Evolutionary conservation across 1,140 invertebrate genomes (phyloP), one percentile per base, ranked within the genome.

Genomic region (Trachelipus rathkii): DNA sequence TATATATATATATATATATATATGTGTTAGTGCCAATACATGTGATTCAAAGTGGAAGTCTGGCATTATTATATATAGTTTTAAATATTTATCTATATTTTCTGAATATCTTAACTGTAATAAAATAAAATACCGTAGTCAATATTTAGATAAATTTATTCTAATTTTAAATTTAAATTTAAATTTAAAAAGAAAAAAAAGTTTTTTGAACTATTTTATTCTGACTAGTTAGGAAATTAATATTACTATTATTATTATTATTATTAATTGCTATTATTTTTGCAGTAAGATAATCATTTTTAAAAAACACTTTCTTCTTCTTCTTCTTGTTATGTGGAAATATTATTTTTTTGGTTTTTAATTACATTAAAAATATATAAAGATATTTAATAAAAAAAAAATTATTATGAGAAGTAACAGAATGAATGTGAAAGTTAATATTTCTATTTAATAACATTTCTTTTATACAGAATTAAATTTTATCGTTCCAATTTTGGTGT

Each of bases 1-100:
- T 60, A 60, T 60, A 60, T 60, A 60, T 60, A 60, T 60, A 60
- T 60, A 60, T 60, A 60, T 60, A 60, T 60, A 60, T 60, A 60
- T 3, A 60, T 60, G 50, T 3, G 11, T 15, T 60, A 8, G 19
- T 60, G 50, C 19, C 11, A 60, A 60, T 4, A 13, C 8, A 60
- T 60, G 50, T 60, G 50, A 60, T 60, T 60, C 50, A 60, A 60
- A 33, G 2, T 33, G 33, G 50, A 60, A 60, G 19, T 15, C 19
- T 19, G 50, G 50, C 19, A 60, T 60, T 60, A 60, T 60, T 60
- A 33, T 33, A 33, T 33, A 33, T 33, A 33, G 33, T 33, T 33
- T 33, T 33, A 33, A 33, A 33, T 33, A 33, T 33, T 33, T 33
- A 33, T 33, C 33, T 33, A 33, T 33, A 33, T 33, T 33, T 33